Percentiles rank a stretch among this genome's conserved stretches.
Conservation (phyloP, 2,888 invertebrate species). For the Cantharis lateralis region DNA sequence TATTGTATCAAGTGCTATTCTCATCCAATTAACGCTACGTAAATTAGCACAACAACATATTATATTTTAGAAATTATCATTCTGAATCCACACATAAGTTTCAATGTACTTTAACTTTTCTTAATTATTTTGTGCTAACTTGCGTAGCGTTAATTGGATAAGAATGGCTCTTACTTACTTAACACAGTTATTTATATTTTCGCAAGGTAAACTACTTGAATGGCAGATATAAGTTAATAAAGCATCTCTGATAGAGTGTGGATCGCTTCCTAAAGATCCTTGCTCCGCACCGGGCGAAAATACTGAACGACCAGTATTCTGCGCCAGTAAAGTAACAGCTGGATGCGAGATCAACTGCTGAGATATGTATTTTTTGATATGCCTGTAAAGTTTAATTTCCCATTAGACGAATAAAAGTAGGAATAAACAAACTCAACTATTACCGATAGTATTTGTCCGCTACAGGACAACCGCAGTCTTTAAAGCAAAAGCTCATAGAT, state of each 20-base stretch:
- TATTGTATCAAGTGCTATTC: no score
- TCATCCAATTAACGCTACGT: no score
- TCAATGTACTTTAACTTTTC: no score
- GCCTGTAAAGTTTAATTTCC: conserved; percentile 52
- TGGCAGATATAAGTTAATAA: conserved; percentile 86
- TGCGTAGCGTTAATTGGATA: no score
- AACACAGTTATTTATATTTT: conserved; percentile 57
- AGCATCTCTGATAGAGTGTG: conserved; percentile 78
- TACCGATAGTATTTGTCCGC: conserved; percentile 65
- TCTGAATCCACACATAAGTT: no score
- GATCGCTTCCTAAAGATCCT: conserved; percentile 62
- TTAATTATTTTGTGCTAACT: no score
- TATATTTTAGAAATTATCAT: no score
- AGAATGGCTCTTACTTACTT: conserved; percentile 40
- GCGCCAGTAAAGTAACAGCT: conserved; percentile 72
- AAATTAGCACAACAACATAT: no score
- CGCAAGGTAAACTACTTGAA: conserved; percentile 78
- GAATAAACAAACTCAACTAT: conserved; percentile 10
- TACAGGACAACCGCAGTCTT: conserved; percentile 80
- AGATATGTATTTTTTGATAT: conserved; percentile 64
- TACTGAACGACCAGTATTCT: conserved; percentile 65
- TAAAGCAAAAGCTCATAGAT: conserved; percentile 83
- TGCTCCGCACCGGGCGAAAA: conserved; percentile 69
- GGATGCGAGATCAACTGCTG: conserved; percentile 74
- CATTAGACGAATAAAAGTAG: not conserved